phyloP scores from a whole-genome alignment of 2,797 vertebrate genomes.

The Gymnoscopelus microlampas region DNA sequence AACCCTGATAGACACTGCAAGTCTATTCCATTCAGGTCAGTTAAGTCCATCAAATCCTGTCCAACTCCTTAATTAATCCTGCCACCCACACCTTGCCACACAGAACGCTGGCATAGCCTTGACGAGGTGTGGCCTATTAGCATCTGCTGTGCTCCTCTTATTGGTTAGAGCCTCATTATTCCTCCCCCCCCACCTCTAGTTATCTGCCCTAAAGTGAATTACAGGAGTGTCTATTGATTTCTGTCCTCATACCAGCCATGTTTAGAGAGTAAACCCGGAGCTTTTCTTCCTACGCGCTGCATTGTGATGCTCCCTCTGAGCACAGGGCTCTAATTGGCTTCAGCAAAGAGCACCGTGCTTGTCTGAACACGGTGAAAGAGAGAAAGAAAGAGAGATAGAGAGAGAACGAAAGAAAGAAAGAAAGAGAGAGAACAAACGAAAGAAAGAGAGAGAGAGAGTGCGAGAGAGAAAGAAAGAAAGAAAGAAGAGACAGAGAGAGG shows the following conservation, averaged over 20 bases:
- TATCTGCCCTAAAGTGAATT: constrained; percentile 75
- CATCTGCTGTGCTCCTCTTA: constrained; percentile 46
- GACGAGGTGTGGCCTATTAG: constrained; percentile 39
- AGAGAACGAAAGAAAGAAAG: background rate
- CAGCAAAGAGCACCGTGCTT: constrained; percentile 60
- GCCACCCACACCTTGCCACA: constrained; percentile 8
- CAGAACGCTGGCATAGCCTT: constrained; percentile 18
- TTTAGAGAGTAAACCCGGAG: constrained; percentile 71
- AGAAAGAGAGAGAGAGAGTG: background rate
- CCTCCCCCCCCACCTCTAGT: constrained; percentile 36
- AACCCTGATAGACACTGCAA: too few relatives aligned
- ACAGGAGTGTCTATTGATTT: constrained; percentile 78
- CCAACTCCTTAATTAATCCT: background rate
- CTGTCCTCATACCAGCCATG: constrained; percentile 67
- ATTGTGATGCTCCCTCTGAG: constrained; percentile 57
- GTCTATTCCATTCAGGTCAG: background rate
- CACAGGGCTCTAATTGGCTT: constrained; percentile 63
- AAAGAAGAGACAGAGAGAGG: background rate
- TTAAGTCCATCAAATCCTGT: background rate
- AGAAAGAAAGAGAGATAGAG: background rate
- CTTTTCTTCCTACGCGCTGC: constrained; percentile 59
- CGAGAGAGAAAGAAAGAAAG: background rate
- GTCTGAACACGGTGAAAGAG: constrained; percentile 19
- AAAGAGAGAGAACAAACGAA: background rate
- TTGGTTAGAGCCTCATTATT: constrained; percentile 56